Evolutionary conservation across 2,113 vertebrate species (phyloP).

Genomic region (Spermophilus dauricus): DNA sequence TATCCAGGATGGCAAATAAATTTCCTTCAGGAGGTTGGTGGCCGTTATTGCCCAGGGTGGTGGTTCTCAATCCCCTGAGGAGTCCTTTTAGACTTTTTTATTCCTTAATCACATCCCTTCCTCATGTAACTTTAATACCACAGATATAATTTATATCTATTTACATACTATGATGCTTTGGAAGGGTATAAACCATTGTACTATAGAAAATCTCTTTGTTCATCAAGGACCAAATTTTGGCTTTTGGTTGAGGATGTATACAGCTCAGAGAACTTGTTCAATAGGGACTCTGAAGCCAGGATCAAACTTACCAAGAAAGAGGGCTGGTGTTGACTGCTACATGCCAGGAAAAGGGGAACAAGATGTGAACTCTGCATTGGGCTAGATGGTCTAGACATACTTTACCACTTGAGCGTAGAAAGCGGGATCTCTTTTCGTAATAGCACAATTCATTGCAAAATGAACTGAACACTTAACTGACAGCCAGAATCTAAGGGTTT

Average conservation of each 20-base stretch:
- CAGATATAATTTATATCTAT: not conserved
- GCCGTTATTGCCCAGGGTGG: not conserved
- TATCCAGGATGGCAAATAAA: not conserved
- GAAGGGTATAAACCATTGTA: not conserved
- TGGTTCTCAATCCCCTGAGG: not conserved
- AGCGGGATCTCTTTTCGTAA: no score
- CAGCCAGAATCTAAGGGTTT: no score
- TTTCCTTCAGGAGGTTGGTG: not conserved
- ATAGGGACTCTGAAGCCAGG: not conserved
- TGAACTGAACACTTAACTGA: no score
- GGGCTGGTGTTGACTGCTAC: not conserved
- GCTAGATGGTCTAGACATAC: not conserved
- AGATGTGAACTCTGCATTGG: not conserved
- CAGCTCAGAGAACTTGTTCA: not conserved
- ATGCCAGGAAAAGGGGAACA: not conserved
- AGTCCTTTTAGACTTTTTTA: conserved; percentile 37
- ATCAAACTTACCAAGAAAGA: not conserved
- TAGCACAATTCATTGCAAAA: no score
- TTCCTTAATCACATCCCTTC: not conserved
- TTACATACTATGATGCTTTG: not conserved
- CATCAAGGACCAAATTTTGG: not conserved
- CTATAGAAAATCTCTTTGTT: not conserved
- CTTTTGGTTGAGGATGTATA: not conserved
- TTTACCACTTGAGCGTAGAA: not conserved
- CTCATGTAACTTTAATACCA: not conserved